phyloP scores from a whole-genome alignment of 2,797 vertebrate species.

The Simalia tracyae region DNA sequence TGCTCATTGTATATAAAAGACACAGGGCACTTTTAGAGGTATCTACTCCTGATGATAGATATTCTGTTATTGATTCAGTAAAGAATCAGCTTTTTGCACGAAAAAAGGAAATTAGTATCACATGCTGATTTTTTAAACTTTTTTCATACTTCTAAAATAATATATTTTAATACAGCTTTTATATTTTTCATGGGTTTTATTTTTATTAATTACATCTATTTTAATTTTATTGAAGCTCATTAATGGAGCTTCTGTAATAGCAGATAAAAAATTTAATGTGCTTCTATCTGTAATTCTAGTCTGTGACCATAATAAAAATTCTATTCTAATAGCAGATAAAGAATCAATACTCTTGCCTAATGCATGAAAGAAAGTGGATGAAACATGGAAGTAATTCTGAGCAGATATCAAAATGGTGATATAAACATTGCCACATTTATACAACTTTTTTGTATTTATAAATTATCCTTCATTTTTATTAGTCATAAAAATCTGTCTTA shows the following conservation, averaged over 20 bases:
- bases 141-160: neutral
- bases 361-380: no score
- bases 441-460: neutral
- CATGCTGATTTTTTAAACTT: neutral
- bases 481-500: conserved; percentile 8
- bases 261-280: no score
- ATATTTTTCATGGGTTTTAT: neutral
- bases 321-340: no score
- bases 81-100: neutral
- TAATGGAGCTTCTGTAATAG: no score
- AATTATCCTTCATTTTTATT: conserved; percentile 5
- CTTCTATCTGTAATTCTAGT: no score
- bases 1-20: neutral
- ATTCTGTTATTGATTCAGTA: neutral
- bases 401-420: no score
- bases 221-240: no score
- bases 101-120: neutral
- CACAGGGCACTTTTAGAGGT: neutral
- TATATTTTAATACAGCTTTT: neutral
- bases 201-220: no score
- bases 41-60: neutral
- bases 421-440: neutral
- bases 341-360: no score
- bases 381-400: no score
- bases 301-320: no score